Base-by-base conservation (phyloP, 2,888 invertebrate genomes). In the Parapristionchus giblindavisi region DNA sequence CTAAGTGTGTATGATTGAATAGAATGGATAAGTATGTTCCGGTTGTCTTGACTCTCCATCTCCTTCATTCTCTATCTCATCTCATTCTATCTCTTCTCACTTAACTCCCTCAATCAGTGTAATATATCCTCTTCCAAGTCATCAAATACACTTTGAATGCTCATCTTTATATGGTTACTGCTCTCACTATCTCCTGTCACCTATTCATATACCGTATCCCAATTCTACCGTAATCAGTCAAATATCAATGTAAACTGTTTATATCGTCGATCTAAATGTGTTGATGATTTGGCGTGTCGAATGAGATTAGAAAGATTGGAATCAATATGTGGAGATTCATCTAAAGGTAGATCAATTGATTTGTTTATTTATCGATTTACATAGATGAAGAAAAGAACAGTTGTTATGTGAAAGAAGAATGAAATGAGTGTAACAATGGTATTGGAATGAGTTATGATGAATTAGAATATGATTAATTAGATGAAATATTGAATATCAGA, bases 401-500 rank as follows among this genome's bases (percentile, higher is more conserved):
- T n/a, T n/a, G n/a, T n/a, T n/a, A n/a, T n/a, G n/a, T n/a, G n/a
- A n/a, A n/a, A 8, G 29, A 34, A 29, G 58, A 56, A 11, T 24
- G 56, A 56, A 29, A 56, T 24, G 58, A 32, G 32, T 34, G 58
- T 34, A 21, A 14, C 34, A 58, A 34, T 58, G 58, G 58, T 36
- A 58, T 21, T 58, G 58, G 58, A n/a, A 17, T 14, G 43, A 17
- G 43, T 8, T 14, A 17, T 8, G 17, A 43, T 58, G 58, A 34
- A 36, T 58, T 34, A 58, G 58, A 58, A 58, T 17, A 56, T 56
- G 58, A 17, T 32, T 32, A 58, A 58, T 58, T 58, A 14, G 58
- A 58, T 32, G 43, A 32, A 36, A 58, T 58, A 24, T 58, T 17
- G 36, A n/a, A 24, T 58, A n/a, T 58, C 77, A 82, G 82, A 75